Base-by-base conservation (phyloP, 2,888 invertebrate genomes). In the Oligia latruncula region DNA sequence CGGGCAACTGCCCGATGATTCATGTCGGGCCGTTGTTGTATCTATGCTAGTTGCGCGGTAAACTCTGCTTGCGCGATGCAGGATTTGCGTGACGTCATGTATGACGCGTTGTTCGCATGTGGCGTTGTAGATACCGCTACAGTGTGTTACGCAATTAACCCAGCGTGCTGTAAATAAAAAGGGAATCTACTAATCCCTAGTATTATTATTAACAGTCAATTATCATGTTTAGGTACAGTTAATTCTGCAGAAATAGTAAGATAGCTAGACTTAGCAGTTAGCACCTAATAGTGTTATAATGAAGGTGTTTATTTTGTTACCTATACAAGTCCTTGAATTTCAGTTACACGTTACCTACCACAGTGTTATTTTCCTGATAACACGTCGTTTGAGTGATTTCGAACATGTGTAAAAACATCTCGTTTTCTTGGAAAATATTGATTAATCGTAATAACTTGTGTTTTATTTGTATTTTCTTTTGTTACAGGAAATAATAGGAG, bases 401-500 rank as follows among this genome's bases (percentile, higher is more conserved):
- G n/a, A 55, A 81, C 29, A 52, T n/a, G 40, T 68, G 60, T 65
- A 60, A 73, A 74, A 46, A 55, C 8, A 46, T 77, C 9, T 64
- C 23, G 20, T 71, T 74, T 74, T 29, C 64, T 70, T 64, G 35
- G 62, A 60, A 43, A 70, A 29, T 49, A 40, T 58, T 29, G 40
- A 62, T 52, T 43, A 20, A 29, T 35, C 5, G 13, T 46, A 13
- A n/a, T n/a, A 64, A 5, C 0, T 9, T 62, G 35, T 49, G 17
- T 23, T 66, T 49, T 11, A 64, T 64, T 29, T 62, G 40, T 75
- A 23, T 49, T 62, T 73, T 70, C 2, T 73, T 64, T 92, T 92
- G 90, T 95, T 95, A 79, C 94, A 96, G 95, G 87, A 87, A 90
- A 77, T 75, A 79, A 73, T 58, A 78, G 78, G 29, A 80, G 77